These are phyloP conservation scores for Stramonita haemastoma DNA, from an alignment of 2,888 invertebrate genomes.

Conservation along the genomic window DNA sequence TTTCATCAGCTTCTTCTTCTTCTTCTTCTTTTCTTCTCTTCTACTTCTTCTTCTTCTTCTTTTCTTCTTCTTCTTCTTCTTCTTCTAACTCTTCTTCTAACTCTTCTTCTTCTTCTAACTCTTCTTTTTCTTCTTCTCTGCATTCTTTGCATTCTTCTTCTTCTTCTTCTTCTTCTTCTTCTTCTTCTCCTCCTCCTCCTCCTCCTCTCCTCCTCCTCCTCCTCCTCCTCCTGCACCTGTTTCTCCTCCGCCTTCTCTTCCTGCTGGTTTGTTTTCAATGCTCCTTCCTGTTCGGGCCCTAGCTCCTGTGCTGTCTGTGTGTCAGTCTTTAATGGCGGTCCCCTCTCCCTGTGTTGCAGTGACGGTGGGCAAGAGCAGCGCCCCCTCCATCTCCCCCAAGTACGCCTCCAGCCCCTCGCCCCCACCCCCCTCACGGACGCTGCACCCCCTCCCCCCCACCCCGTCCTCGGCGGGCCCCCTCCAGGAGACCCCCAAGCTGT, in stretches of 20 bases:
- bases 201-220: not conserved
- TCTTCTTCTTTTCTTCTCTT: too few species aligned
- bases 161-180: not conserved
- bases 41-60: too few species aligned
- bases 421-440: conserved; percentile 8
- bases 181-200: not conserved
- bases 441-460: not conserved
- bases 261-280: not conserved
- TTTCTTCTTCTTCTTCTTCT: too few species aligned
- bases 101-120: too few species aligned
- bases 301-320: not conserved
- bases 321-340: not conserved
- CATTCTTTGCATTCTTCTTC: not conserved
- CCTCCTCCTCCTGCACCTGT: not conserved
- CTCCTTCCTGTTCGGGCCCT: too few species aligned
- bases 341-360: conserved; percentile 35
- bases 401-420: conserved; percentile 19
- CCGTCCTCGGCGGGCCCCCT: not conserved
- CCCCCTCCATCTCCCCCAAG: conserved; percentile 30
- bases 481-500: conserved; percentile 50
- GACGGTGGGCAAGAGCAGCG: conserved; percentile 25
- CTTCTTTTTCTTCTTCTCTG: not conserved
- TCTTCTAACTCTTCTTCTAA: too few species aligned
- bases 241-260: not conserved
- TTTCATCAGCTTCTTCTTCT: too few species aligned